Evolutionary conservation across 1,140 invertebrate genomes (phyloP).

Genomic region (Drosophila arawakana): DNA sequence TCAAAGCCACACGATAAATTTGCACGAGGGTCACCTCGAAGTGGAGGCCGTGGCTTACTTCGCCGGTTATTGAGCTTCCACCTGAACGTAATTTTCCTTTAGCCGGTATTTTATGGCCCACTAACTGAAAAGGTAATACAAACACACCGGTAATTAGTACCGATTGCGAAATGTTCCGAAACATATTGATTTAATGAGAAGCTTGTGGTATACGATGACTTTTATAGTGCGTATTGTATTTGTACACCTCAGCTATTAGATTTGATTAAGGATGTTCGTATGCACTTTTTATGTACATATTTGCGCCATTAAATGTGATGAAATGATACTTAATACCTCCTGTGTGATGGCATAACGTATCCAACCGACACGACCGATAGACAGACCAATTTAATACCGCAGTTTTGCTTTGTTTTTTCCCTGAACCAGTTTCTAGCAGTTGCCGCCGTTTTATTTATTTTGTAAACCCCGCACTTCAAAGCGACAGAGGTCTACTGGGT

Average conservation of each 20-base stretch:
- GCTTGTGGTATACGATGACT: background rate
- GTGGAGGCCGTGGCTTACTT: slow-evolving; percentile 88
- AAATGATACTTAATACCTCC: slow-evolving; percentile 24
- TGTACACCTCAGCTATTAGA: background rate
- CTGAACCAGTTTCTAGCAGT: slow-evolving; percentile 32
- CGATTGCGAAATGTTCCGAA: background rate
- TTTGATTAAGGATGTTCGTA: slow-evolving; percentile 1
- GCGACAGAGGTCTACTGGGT: too few species aligned
- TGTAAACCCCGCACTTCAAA: too few species aligned
- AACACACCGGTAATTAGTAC: background rate
- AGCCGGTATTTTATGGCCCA: slow-evolving; percentile 90
- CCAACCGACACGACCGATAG: slow-evolving; percentile 2
- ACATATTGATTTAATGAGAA: background rate
- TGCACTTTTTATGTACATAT: background rate
- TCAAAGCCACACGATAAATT: slow-evolving; percentile 90
- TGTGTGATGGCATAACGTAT: slow-evolving; percentile 20
- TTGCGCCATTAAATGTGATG: slow-evolving; percentile 2
- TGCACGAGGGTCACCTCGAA: slow-evolving; percentile 92
- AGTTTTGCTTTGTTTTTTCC: slow-evolving; percentile 2
- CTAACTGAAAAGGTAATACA: slow-evolving; percentile 86
- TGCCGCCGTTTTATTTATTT: slow-evolving; percentile 1
- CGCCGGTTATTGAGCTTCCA: slow-evolving; percentile 87
- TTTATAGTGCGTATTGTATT: background rate
- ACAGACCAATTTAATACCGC: slow-evolving; percentile 3
- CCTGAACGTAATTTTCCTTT: slow-evolving; percentile 90